Evolutionary conservation across 2,113 vertebrate genomes (phyloP), one percentile per base, ranked within the genome.

Genomic region (Colossoma macropomum): DNA sequence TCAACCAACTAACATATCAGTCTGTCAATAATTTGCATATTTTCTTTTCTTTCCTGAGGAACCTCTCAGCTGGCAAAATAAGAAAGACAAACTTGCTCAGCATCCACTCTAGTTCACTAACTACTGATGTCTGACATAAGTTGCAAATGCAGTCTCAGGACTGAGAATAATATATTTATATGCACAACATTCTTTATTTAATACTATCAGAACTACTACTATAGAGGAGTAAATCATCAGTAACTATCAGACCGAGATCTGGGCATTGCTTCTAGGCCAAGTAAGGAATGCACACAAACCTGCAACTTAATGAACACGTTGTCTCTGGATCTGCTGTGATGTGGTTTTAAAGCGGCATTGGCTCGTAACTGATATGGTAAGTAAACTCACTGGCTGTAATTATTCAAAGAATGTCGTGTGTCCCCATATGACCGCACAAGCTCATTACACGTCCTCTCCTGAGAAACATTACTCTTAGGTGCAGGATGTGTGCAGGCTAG

Each of bases 371-470:
- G 66, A 80, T 81, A 85, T 60, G 63, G 73, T 63, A 59, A 70
- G 38, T 65, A 72, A 30, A 72, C 63, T 68, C 71, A 80, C 83
- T 80, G 62, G 79, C 78, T 85, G 56, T 54, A 84, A 74, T 84
- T 75, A 84, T 71, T 84, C 71, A 45, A 41, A 34, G 48, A 84
- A 77, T 81, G 68, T 77, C 34, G 65, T 84, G 80, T 75, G 69
- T 81, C 79, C 82, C 70, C 38, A 60, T 70, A 63, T 80, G 83
- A 80, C 78, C 41, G 63, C 38, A 62, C 30, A 17, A 71, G 21
- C 21, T 5, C 17, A 38, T 32, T 69, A 69, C 34, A 75, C 73
- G 32, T 75, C 27, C 19, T 56, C 27, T 32, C 72, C 28, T 75
- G 72, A 21, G 23, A 23, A 45, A 38, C 32, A 32, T 11, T 45